phyloP scores from a whole-genome alignment of 2,797 vertebrate genomes.

The Sebastes paucispinis region DNA sequence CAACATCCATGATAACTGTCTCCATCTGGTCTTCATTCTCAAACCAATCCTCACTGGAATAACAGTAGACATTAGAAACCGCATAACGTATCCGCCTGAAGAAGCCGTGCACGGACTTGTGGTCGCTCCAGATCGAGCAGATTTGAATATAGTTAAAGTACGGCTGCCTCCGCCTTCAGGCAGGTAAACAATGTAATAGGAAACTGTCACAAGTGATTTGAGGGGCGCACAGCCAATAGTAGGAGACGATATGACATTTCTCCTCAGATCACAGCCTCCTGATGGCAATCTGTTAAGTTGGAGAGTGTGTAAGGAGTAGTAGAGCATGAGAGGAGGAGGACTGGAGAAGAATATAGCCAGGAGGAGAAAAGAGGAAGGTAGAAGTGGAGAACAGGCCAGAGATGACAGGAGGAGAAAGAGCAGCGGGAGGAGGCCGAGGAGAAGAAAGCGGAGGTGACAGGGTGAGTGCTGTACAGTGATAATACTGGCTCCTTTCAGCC shows the following conservation, averaged over 20 bases:
- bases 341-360: not conserved
- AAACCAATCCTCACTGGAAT: slow-evolving; percentile 61
- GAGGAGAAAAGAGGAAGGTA: slow-evolving; percentile 20
- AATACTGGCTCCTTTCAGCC: slow-evolving; percentile 79
- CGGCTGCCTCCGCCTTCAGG: slow-evolving; percentile 63
- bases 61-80: slow-evolving; percentile 73
- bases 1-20: slow-evolving; percentile 69
- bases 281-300: slow-evolving; percentile 73
- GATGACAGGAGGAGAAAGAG: slow-evolving; percentile 54
- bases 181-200: slow-evolving; percentile 79
- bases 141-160: slow-evolving; percentile 66
- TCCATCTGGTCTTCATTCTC: slow-evolving; percentile 77
- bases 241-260: slow-evolving; percentile 68
- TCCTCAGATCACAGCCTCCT: slow-evolving; percentile 63
- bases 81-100: slow-evolving; percentile 50
- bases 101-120: slow-evolving; percentile 46
- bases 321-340: slow-evolving; percentile 38
- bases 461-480: slow-evolving; percentile 69
- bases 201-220: slow-evolving; percentile 80
- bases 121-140: slow-evolving; percentile 66
- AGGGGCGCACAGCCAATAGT: slow-evolving; percentile 55
- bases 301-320: slow-evolving; percentile 51
- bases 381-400: slow-evolving; percentile 16
- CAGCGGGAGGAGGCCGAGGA: slow-evolving; percentile 23
- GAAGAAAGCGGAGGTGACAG: slow-evolving; percentile 63